Base-by-base conservation (phyloP, 2,113 vertebrate genomes). In the Paramisgurnus dabryanus region DNA sequence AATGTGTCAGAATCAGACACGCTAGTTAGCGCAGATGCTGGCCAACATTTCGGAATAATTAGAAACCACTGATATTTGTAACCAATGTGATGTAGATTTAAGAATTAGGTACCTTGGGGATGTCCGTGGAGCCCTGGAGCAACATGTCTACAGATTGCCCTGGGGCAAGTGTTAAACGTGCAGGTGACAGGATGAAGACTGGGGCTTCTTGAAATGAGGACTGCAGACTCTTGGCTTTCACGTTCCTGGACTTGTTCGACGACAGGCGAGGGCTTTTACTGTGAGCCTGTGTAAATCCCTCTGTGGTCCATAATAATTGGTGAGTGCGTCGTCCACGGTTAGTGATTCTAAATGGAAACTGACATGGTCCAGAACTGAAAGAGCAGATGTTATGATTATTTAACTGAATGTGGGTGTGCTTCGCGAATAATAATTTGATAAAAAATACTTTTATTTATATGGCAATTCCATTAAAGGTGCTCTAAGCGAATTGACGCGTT, bases 291-390 rank as follows among this genome's bases (percentile, higher is more conserved):
- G 39, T 3, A 11, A 90, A 92, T 12, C 85, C 88, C 18, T 94
- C 90, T 0, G 72, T 92, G 22, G 84, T 87, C 96, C 96, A 98
- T 83, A 87, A 92, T 5, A 98, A 83, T 68, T 86, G 90, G 55
- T 96, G 94, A 6, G 73, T 71, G 0, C 90, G 90, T 0, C 86
- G 86, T 0, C 97, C 96, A 5, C 53, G 81, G 79, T 98, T 99
- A 0, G 88, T 95, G 45, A 98, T 53, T 72, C 80, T 94, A 84
- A 98, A 96, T 81, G 0, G 79, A 83, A 92, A 96, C 80, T 76
- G 85, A 80, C 84, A 94, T 6, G 90, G 81, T 11, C 80, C 78
- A 39, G 88, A 81, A 81, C 97, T 98, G 22, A 27, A 80, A 47
- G 74, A 41, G 82, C 8, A 78, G 6, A 43, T 18, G 10, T 18